Evolutionary conservation across 2,888 invertebrate genomes (phyloP).

Genomic region (Thalpophila matura): DNA sequence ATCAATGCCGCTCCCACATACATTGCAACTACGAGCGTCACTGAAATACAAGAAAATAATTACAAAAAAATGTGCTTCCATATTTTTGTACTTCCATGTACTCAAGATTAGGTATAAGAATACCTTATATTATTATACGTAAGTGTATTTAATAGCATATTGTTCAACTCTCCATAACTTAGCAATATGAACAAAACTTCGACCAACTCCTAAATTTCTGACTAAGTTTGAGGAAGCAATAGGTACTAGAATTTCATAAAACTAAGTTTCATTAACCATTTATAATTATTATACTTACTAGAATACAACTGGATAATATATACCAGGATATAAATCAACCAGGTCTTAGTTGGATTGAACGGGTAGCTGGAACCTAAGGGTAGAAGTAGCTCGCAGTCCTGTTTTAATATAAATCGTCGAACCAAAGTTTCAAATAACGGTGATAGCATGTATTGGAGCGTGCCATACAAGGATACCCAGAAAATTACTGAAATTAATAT

Average conservation of each 20-base stretch:
- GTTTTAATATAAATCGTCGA: conserved; percentile 58
- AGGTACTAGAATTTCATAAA: conserved; percentile 25
- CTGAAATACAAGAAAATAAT: conserved; percentile 63
- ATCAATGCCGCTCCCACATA: conserved; percentile 71
- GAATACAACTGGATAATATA: conserved; percentile 61
- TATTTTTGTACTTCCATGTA: no score
- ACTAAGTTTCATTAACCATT: conserved; percentile 11
- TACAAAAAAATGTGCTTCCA: no score
- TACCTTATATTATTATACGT: no score
- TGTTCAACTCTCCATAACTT: neutral
- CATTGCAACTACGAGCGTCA: conserved; percentile 57
- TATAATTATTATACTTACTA: conserved; percentile 66
- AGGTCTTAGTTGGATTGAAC: conserved; percentile 57
- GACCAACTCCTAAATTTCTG: no score
- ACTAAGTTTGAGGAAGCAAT: conserved; percentile 2
- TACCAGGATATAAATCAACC: conserved; percentile 57
- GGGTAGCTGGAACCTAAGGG: conserved; percentile 63
- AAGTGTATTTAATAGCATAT: no score
- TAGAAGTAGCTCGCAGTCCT: conserved; percentile 57
- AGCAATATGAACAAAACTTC: no score
- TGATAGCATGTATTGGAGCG: conserved; percentile 57
- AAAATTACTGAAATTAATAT: conserved; percentile 54
- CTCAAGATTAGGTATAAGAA: no score
- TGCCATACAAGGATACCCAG: conserved; percentile 49
- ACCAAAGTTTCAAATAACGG: conserved; percentile 64